Conservation (phyloP, 1,140 invertebrate genomes). For the Steinernema khuongi region DNA sequence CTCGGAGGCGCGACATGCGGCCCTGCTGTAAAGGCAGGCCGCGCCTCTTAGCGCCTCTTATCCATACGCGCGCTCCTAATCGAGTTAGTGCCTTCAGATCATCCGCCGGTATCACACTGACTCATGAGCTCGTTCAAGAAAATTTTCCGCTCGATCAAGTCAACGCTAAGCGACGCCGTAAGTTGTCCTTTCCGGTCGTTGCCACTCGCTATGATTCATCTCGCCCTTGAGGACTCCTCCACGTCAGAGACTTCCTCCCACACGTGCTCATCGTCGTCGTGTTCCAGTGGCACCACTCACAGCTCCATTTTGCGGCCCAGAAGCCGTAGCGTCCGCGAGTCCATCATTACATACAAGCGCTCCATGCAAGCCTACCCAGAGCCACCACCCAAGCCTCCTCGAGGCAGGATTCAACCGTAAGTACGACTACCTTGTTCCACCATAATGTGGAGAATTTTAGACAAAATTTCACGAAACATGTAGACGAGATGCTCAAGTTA, state of each 20-base stretch:
- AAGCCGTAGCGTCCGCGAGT: background rate
- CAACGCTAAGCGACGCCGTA: background rate
- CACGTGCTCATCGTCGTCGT: background rate
- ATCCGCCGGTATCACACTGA: background rate
- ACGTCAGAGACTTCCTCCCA: background rate
- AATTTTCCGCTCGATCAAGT: conserved; percentile 11
- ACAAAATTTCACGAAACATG: background rate
- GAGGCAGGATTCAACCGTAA: background rate
- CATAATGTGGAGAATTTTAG: background rate
- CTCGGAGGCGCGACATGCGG: background rate
- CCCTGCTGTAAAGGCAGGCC: background rate
- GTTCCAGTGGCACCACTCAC: background rate
- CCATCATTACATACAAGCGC: background rate
- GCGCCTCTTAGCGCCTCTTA: conserved; percentile 2
- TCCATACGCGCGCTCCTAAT: background rate
- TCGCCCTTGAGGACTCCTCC: background rate
- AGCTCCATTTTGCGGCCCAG: background rate
- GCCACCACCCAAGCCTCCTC: background rate
- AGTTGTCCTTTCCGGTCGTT: background rate
- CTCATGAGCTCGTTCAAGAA: background rate
- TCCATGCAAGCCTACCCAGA: conserved; percentile 1
- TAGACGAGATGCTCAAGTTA: background rate
- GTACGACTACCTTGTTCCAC: background rate
- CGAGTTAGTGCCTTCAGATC: background rate
- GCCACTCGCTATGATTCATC: background rate